A percentile compares a stretch with the other conserved stretches of the same genome.
Conservation (phyloP, 1,140 invertebrate genomes). For the Orussus abietinus region DNA sequence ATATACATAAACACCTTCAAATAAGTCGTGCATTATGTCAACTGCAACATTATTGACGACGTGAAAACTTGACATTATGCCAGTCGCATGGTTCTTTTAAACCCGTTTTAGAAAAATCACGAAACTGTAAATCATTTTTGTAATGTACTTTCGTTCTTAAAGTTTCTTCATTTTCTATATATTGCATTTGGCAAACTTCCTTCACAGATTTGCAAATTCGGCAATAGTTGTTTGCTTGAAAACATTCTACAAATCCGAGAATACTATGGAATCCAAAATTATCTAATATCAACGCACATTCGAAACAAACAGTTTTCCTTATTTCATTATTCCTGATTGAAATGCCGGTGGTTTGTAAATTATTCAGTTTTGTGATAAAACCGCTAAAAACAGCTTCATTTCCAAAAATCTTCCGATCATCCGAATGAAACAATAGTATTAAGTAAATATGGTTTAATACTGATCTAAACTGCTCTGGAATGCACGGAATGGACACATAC, state of each 20-base stretch:
- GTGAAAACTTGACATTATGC: slow-evolving; percentile 12
- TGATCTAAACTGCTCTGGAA: slow-evolving; percentile 4
- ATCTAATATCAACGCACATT: slow-evolving; percentile 12
- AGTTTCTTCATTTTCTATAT: slow-evolving; percentile 2
- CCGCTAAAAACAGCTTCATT: slow-evolving; percentile 14
- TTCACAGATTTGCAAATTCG: slow-evolving; percentile 12
- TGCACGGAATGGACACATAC: slow-evolving; percentile 9
- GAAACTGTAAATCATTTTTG: slow-evolving; percentile 7
- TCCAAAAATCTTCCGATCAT: slow-evolving; percentile 15
- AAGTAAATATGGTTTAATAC: slow-evolving; percentile 1
- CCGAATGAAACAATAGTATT: slow-evolving; percentile 2
- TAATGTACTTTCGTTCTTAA: slow-evolving; percentile 5
- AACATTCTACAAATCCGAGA: slow-evolving; percentile 13
- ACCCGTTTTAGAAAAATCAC: slow-evolving; percentile 5
- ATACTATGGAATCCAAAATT: slow-evolving; percentile 19
- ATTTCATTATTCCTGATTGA: slow-evolving; percentile 2
- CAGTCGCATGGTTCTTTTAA: slow-evolving; percentile 13
- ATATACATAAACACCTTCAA: slow-evolving; percentile 11
- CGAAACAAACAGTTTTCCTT: slow-evolving; percentile 14
- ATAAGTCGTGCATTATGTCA: slow-evolving; percentile 16
- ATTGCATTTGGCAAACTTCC: slow-evolving; percentile 1
- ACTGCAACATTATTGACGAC: slow-evolving; percentile 8
- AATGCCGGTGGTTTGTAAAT: slow-evolving; percentile 16
- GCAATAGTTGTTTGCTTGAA: slow-evolving; percentile 15
- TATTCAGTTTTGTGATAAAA: slow-evolving; percentile 18